Conservation (phyloP, 2,888 invertebrate genomes). For the Drosophila anomalipes region DNA sequence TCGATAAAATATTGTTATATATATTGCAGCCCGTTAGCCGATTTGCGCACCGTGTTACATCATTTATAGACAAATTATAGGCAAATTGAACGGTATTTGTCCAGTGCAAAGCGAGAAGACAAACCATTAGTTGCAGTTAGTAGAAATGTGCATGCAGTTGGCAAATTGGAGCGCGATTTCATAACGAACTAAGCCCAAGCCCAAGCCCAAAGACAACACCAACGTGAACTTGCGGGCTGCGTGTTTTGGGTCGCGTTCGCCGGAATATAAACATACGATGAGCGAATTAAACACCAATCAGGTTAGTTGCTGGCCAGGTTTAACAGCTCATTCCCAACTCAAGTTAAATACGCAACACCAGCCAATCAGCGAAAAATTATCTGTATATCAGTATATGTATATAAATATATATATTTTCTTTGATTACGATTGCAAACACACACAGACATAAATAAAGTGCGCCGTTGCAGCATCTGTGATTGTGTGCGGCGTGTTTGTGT, state of each 20-base stretch:
- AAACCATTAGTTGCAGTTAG: constrained; percentile 28
- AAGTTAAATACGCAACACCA: constrained; percentile 22
- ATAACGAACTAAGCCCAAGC: constrained; percentile 24
- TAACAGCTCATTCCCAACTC: constrained; percentile 9
- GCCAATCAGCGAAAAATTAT: constrained; percentile 24
- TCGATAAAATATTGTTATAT: constrained; percentile 4
- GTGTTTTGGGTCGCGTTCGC: constrained; percentile 52
- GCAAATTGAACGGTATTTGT: constrained; percentile 34
- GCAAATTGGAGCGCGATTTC: constrained; percentile 37
- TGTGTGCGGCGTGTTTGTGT: constrained; percentile 11
- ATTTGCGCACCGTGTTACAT: constrained; percentile 59
- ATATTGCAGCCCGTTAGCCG: constrained; percentile 20
- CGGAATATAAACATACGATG: constrained; percentile 70
- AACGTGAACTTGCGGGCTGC: constrained; percentile 39
- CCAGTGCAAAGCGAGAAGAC: constrained; percentile 22
- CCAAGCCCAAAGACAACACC: constrained; percentile 30
- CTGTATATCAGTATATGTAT: constrained; percentile 20
- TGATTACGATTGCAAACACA: constrained; percentile 59
- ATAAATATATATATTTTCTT: constrained; percentile 19
- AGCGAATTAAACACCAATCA: constrained; percentile 74
- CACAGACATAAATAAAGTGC: constrained; percentile 53
- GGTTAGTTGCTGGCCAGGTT: constrained; percentile 67
- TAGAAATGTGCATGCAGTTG: constrained; percentile 49
- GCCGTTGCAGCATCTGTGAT: constrained; percentile 48
- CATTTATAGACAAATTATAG: constrained; percentile 57